Evolutionary conservation across 2,797 vertebrate genomes (phyloP), one percentile per base, ranked within the genome.

Genomic region (Hypotaenidia philippensis): DNA sequence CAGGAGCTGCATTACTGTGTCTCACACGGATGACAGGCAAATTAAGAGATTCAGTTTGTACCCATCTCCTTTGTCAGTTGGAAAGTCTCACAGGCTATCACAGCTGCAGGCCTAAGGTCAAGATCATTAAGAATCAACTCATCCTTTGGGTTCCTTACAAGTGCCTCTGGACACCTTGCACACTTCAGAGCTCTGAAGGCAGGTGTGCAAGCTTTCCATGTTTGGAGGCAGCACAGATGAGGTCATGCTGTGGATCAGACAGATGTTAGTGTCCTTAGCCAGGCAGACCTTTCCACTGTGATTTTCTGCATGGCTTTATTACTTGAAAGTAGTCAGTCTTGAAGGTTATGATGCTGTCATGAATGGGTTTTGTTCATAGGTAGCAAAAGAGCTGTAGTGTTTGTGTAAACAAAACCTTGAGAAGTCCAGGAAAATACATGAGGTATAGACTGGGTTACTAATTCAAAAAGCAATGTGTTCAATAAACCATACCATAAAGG

Each of bases 281-380:
- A 75, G n/a, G 40, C 4, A 87, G 45, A 89, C 13, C 45, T 85
- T 56, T 77, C 38, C 56, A 57, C 40, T 13, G 68, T 57, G 19
- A 65, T 86, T 87, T 95, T 87, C 34, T 89, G 26, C 57, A 34
- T 49, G 38, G 52, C 32, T 79, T 6, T 59, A 55, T 83, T 75
- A 65, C 29, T 76, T 92, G 72, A 76, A 84, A 72, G 41, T 49
- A 91, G 91, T 72, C 50, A 56, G 21, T 65, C 29, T 68, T 61
- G 27, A 76, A 88, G 81, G 31, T 72, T 72, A 60, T 32, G 22
- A 72, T 79, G 32, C 9, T 91, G 77, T 69, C 80, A 52, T 26
- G 22, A 71, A 52, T 11, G 1, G 45, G 69, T 80, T 79, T 75
- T 83, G 8, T 81, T 83, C 27, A 6, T 32, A 31, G 34, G 8